phyloP scores from a whole-genome alignment of 2,888 invertebrate species.

The Andrena trimmerana region DNA sequence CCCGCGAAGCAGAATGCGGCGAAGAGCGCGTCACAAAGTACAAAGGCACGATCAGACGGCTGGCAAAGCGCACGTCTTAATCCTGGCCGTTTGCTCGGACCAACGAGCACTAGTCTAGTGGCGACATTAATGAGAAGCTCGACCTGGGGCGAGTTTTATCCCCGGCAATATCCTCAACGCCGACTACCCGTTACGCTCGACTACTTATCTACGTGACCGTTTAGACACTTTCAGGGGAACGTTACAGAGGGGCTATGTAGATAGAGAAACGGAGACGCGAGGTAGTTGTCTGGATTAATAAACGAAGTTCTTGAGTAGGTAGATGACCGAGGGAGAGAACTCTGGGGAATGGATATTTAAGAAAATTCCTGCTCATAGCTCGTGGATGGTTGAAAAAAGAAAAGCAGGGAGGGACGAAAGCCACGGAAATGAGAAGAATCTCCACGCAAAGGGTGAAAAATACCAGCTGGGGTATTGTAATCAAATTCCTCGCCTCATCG shows the following conservation, averaged over 20 bases:
- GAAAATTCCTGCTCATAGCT: neutral
- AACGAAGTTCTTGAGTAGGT: slow-evolving; percentile 32
- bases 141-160: slow-evolving; percentile 30
- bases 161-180: slow-evolving; percentile 41
- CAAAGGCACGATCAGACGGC: slow-evolving; percentile 35
- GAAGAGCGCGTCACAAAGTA: slow-evolving; percentile 9
- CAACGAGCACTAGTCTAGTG: neutral
- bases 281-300: slow-evolving; percentile 11
- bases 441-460: neutral
- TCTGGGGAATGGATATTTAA: neutral
- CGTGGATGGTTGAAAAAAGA: neutral
- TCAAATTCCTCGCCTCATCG: slow-evolving; percentile 20
- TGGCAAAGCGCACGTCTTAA: slow-evolving; percentile 35
- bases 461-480: slow-evolving; percentile 9
- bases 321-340: slow-evolving; percentile 7
- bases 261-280: slow-evolving; percentile 13
- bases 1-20: neutral
- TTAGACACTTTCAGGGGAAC: slow-evolving; percentile 16
- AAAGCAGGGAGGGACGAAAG: neutral
- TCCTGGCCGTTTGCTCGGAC: slow-evolving; percentile 11
- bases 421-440: neutral
- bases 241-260: slow-evolving; percentile 2
- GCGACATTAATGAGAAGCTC: slow-evolving; percentile 53
- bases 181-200: slow-evolving; percentile 29
- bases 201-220: slow-evolving; percentile 2